Conservation (phyloP, 1,140 invertebrate species). For the Rhysida immarginata region DNA sequence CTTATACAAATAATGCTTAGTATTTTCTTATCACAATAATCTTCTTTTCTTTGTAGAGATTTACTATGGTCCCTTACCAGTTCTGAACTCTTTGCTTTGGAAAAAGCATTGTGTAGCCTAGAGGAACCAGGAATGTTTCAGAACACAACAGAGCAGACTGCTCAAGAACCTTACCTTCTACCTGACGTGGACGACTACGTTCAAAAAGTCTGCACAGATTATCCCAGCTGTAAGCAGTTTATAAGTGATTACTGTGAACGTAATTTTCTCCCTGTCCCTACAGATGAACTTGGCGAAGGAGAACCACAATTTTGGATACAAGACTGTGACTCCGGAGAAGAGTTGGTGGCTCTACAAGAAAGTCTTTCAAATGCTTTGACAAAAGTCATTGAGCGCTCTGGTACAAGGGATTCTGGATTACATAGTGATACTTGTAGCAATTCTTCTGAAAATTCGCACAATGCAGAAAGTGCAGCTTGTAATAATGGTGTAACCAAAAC, state of each 20-base stretch:
- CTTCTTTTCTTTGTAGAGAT: conserved; percentile 39
- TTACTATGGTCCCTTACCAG: conserved; percentile 72
- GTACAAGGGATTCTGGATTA: conserved; percentile 1
- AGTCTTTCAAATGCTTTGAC: conserved; percentile 8
- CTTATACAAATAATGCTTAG: not conserved
- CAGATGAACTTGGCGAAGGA: not conserved
- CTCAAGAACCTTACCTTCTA: conserved; percentile 23
- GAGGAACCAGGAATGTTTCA: conserved; percentile 46
- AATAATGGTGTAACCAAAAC: too few relatives aligned
- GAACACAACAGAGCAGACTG: not conserved
- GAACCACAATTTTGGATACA: not conserved
- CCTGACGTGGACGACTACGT: conserved; percentile 51
- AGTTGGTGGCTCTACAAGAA: conserved; percentile 8
- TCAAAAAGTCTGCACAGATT: conserved; percentile 50
- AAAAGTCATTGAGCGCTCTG: conserved; percentile 3
- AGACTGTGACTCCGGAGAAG: conserved; percentile 1
- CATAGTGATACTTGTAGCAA: conserved; percentile 6
- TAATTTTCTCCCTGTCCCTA: conserved; percentile 14
- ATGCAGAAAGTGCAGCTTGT: not conserved
- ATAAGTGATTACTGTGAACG: conserved; percentile 35
- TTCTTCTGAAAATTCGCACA: not conserved
- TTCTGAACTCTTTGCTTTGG: conserved; percentile 63
- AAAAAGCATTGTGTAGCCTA: conserved; percentile 75
- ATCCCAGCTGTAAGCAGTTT: conserved; percentile 46
- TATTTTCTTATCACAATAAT: not conserved